A percentile compares a stretch with the other conserved stretches of the same genome.
phyloP scores from a whole-genome alignment of 1,140 invertebrate species.

The Adoxophyes honmai region DNA sequence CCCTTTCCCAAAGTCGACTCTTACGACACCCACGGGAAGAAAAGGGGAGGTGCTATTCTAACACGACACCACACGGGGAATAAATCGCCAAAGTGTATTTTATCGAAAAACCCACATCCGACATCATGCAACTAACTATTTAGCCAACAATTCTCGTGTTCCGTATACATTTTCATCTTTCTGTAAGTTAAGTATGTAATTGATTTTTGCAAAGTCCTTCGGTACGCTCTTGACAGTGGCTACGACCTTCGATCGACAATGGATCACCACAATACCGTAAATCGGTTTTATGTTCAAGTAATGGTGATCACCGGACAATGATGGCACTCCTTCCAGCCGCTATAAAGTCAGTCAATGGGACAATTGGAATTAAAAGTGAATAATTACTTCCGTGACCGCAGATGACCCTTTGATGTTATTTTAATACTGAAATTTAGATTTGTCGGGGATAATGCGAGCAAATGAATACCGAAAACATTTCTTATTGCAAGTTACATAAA shows the following conservation, averaged over 20 bases:
- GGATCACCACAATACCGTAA: constrained; percentile 40
- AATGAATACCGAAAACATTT: too few species aligned
- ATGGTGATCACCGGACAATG: constrained; percentile 48
- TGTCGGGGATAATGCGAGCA: background rate
- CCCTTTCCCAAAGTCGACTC: too few species aligned
- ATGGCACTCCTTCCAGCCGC: constrained; percentile 41
- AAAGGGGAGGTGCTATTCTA: too few species aligned
- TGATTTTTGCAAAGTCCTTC: constrained; percentile 18
- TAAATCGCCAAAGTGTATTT: too few species aligned
- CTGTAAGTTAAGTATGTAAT: too few species aligned
- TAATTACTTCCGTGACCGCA: constrained; percentile 45
- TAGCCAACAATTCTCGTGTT: too few species aligned
- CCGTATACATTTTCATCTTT: too few species aligned
- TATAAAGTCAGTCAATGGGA: constrained; percentile 32
- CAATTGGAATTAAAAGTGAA: constrained; percentile 33
- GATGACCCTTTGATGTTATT: constrained; percentile 2
- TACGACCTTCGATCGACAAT: constrained; percentile 38
- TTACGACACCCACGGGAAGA: too few species aligned
- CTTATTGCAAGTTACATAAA: too few species aligned
- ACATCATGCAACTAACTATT: too few species aligned
- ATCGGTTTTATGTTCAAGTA: constrained; percentile 53
- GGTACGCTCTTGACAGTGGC: constrained; percentile 51
- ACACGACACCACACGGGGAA: too few species aligned
- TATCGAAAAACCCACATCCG: too few species aligned
- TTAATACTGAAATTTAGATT: background rate